These are phyloP conservation scores for Ganaspis sp. DNA, from an alignment of 1,140 invertebrate genomes.

Conservation along the genomic window DNA sequence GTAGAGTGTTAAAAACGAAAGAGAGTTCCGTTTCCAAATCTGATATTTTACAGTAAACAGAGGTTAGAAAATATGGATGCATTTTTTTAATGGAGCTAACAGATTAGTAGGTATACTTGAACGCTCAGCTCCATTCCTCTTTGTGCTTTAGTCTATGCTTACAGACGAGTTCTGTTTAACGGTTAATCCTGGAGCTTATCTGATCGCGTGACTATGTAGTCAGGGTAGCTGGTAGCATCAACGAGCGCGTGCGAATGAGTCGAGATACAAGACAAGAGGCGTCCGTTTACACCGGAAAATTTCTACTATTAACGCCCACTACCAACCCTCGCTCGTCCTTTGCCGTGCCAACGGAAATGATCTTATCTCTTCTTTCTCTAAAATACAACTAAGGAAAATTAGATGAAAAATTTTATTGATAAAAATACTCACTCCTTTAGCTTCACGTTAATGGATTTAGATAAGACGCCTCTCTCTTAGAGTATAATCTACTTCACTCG, in stretches of 20 bases:
- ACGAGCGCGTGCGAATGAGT: slow-evolving; percentile 32
- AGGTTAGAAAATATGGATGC: background rate
- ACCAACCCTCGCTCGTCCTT: slow-evolving; percentile 11
- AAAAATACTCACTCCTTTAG: background rate
- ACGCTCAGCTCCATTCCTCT: slow-evolving; percentile 6
- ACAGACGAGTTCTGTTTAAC: slow-evolving; percentile 52
- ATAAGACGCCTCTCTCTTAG: slow-evolving; percentile 5
- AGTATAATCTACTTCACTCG: background rate
- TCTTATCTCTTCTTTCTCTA: slow-evolving; percentile 7
- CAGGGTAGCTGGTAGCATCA: slow-evolving; percentile 47
- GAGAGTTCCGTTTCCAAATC: too few species aligned
- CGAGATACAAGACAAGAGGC: slow-evolving; percentile 39
- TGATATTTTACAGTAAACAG: too few species aligned
- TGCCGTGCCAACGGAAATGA: slow-evolving; percentile 14
- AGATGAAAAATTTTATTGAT: slow-evolving; percentile 26
- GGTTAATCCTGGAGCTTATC: slow-evolving; percentile 66
- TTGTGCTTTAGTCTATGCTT: slow-evolving; percentile 5
- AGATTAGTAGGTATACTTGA: slow-evolving; percentile 27
- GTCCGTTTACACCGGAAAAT: slow-evolving; percentile 58
- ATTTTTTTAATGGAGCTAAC: slow-evolving; percentile 32
- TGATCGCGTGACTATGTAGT: slow-evolving; percentile 66
- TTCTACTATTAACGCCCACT: slow-evolving; percentile 50
- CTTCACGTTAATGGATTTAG: slow-evolving; percentile 14
- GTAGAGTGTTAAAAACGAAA: too few species aligned
- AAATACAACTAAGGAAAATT: slow-evolving; percentile 12